These are phyloP conservation scores for Meghimatium bilineatum DNA, from an alignment of 2,888 invertebrate genomes.

Conservation along the genomic window DNA sequence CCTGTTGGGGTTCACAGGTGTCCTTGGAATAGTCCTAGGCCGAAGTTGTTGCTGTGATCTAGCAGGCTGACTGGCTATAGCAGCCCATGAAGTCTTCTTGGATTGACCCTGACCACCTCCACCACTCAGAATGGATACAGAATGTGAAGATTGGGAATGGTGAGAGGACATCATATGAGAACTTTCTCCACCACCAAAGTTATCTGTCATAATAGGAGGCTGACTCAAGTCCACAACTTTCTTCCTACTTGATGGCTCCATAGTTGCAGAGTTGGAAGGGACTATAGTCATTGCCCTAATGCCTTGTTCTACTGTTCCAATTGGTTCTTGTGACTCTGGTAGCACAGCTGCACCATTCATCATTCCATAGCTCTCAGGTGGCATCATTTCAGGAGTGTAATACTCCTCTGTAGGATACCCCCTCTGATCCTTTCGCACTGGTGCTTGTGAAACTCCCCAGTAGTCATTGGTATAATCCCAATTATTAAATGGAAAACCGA, in stretches of 20 bases:
- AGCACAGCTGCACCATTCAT: conserved; percentile 66
- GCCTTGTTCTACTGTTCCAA: conserved; percentile 85
- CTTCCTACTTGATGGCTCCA: conserved; percentile 43
- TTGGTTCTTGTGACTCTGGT: conserved; percentile 62
- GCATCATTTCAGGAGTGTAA: conserved; percentile 82
- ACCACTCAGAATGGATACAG: conserved; percentile 22
- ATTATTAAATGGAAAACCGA: conserved; percentile 82
- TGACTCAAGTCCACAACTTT: conserved; percentile 46
- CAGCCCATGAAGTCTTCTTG: conserved; percentile 97
- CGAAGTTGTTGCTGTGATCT: conserved; percentile 85
- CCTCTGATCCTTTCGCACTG: conserved; percentile 79
- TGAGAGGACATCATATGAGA: conserved; percentile 47
- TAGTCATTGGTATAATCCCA: conserved; percentile 87
- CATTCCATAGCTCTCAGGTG: conserved; percentile 68
- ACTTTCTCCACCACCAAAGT: conserved; percentile 42
- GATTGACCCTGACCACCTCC: conserved; percentile 77
- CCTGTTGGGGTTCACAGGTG: conserved; percentile 93
- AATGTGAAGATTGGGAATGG: conserved; percentile 37
- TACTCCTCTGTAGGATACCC: conserved; percentile 81
- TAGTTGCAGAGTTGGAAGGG: conserved; percentile 13
- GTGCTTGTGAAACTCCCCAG: conserved; percentile 78
- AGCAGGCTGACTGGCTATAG: conserved; percentile 96
- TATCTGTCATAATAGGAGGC: conserved; percentile 42
- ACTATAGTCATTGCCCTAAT: conserved; percentile 84
- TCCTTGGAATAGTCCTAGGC: conserved; percentile 92